Base-by-base conservation (phyloP, 1,140 invertebrate genomes). In the Drosophila repletoides region DNA sequence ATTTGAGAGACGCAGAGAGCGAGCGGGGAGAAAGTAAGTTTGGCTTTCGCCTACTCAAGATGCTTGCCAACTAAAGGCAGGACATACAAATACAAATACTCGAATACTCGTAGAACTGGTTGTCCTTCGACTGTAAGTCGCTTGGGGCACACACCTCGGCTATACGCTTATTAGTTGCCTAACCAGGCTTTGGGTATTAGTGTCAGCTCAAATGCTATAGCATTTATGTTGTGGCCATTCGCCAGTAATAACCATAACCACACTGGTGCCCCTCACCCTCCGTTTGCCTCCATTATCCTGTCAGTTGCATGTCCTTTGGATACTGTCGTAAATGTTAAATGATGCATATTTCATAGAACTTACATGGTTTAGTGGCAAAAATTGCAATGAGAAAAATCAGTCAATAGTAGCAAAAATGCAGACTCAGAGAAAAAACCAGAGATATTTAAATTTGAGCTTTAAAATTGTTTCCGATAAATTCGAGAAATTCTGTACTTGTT, bases 171-270 rank as follows among this genome's bases (percentile, higher is more conserved):
- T 84, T 84, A 84, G 80, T 55, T 77, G 80, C 58, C 74, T 59
- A 84, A 74, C 80, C 74, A 77, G 38, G 79, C 79, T 64, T 75
- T 72, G 71, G 67, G 75, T 68, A 86, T 84, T 79, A 84, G 79
- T 84, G 80, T 84, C 80, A 86, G 61, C 22, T 60, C 40, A 69
- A 73, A 83, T 83, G 77, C 40, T 64, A 53, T 66, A 69, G 77
- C 77, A 83, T 73, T 73, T 69, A 46, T 73, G 72, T 61, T 76
- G 74, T 58, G 73, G 73, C 36, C 59, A 63, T 36, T 28, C 22
- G 45, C 7, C n/a, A 74, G 63, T 36, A 51, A 31, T n/a, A 40
- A 36, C 36, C 76, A 65, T 73, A 49, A 59, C 38, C 33, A 36
- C 14, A 6, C 14, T 31, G n/a, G 9, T 9, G 7, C 21, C n/a